phyloP scores from a whole-genome alignment of 2,888 invertebrate genomes.

The Stenichneumon culpator region DNA sequence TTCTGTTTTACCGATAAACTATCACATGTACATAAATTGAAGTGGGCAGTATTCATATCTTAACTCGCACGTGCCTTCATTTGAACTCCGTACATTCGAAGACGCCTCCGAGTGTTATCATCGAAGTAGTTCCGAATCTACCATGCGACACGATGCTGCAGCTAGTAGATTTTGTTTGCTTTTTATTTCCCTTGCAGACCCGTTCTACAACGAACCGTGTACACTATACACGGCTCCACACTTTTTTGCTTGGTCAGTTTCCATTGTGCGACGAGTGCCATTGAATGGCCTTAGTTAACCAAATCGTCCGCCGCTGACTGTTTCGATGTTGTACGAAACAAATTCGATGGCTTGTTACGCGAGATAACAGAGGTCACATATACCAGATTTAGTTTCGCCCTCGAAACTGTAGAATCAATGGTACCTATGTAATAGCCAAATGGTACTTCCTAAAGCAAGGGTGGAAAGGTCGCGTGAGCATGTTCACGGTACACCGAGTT shows the following conservation, averaged over 20 bases:
- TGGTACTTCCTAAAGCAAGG: neutral
- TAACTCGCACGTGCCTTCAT: too few relatives aligned
- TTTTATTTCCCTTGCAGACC: neutral
- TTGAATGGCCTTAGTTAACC: constrained; percentile 33
- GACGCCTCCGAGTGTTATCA: neutral
- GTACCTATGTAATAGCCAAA: neutral
- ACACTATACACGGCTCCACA: neutral
- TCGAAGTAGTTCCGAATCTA: neutral
- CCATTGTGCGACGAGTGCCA: constrained; percentile 25
- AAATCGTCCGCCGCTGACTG: constrained; percentile 21
- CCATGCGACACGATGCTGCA: neutral
- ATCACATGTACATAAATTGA: too few relatives aligned
- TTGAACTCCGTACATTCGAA: neutral
- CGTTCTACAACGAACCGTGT: neutral
- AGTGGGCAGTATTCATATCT: too few relatives aligned
- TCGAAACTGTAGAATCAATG: neutral
- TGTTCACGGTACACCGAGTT: constrained; percentile 21
- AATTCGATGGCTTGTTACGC: neutral
- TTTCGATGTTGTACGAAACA: neutral
- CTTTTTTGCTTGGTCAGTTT: constrained; percentile 19
- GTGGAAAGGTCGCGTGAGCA: neutral
- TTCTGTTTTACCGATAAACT: too few relatives aligned
- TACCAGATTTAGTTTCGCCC: constrained; percentile 3
- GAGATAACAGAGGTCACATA: neutral
- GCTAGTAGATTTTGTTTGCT: neutral